Percentiles rank a stretch among this genome's conserved stretches.
Conservation (phyloP, 2,888 invertebrate species). For the Malachius bipustulatus region DNA sequence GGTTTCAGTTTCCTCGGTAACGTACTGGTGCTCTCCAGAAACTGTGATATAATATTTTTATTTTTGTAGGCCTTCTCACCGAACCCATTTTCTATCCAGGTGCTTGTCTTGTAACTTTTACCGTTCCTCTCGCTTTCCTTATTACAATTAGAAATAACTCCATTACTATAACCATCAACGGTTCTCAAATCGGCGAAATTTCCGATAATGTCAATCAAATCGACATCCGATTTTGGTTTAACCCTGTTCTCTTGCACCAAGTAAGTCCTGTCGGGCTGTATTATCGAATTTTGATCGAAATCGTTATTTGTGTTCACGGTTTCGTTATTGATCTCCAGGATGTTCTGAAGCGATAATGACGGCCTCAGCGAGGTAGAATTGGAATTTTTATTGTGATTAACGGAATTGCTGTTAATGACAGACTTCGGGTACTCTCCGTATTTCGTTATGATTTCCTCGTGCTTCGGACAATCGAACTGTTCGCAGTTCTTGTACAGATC, state of each 20-base stretch:
- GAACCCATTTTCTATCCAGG: too few relatives aligned
- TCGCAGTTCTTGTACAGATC: neutral
- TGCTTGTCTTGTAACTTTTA: too few relatives aligned
- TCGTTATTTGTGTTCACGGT: constrained; percentile 35
- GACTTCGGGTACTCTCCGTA: constrained; percentile 24
- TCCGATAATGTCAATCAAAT: constrained; percentile 33
- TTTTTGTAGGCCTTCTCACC: constrained; percentile 42
- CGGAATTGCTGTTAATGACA: neutral
- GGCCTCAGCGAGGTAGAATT: constrained; percentile 24
- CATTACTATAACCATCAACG: too few relatives aligned
- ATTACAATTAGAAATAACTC: too few relatives aligned
- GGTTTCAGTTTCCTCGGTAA: constrained; percentile 21
- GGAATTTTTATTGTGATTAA: constrained; percentile 17
- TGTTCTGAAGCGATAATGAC: constrained; percentile 32
- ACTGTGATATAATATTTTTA: constrained; percentile 46
- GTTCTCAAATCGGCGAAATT: too few relatives aligned
- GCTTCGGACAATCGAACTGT: constrained; percentile 21
- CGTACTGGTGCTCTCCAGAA: constrained; percentile 35
- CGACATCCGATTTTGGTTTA: constrained; percentile 31
- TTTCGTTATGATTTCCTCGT: constrained; percentile 30
- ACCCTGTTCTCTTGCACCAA: constrained; percentile 24
- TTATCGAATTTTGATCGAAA: constrained; percentile 35
- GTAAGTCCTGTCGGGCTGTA: constrained; percentile 31
- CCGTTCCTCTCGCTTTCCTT: constrained; percentile 23
- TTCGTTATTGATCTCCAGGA: constrained; percentile 26